Percentiles rank a stretch among this genome's conserved stretches.
phyloP scores from a whole-genome alignment of 2,797 vertebrate genomes.

The Hemitrygon akajei region DNA sequence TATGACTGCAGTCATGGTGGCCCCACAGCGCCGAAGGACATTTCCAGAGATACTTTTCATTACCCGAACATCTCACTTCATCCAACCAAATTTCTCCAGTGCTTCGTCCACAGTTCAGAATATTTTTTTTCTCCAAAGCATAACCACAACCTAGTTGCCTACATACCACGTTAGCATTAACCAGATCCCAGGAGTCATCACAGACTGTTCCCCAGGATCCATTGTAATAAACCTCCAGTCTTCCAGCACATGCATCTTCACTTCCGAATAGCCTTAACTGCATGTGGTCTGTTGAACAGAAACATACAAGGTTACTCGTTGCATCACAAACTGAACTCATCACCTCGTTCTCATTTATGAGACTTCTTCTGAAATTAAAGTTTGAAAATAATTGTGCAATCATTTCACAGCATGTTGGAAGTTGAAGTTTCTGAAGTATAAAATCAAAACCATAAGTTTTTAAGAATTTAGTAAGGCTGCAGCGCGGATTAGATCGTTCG shows the following conservation, averaged over 20 bases:
- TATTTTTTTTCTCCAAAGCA: background rate
- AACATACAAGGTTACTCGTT: background rate
- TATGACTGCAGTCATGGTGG: background rate
- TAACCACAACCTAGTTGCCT: background rate
- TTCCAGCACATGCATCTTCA: background rate
- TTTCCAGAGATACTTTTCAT: background rate
- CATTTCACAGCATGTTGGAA: too few relatives aligned
- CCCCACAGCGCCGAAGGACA: background rate
- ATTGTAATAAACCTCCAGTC: constrained; percentile 11
- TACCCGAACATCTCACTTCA: background rate
- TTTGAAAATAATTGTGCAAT: too few relatives aligned
- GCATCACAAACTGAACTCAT: too few relatives aligned
- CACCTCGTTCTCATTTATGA: too few relatives aligned
- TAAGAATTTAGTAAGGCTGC: too few relatives aligned
- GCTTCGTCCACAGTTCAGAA: too few relatives aligned
- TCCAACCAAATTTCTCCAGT: background rate
- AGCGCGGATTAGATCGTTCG: too few relatives aligned
- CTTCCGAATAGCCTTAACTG: background rate
- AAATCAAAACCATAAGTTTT: too few relatives aligned
- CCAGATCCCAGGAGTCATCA: background rate
- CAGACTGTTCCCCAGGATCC: background rate
- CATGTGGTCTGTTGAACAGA: background rate
- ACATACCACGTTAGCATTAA: background rate
- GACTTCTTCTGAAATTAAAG: too few relatives aligned
- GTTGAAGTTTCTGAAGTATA: too few relatives aligned